Conservation (phyloP, 2,888 invertebrate genomes). For the Aleiodes testaceus region DNA sequence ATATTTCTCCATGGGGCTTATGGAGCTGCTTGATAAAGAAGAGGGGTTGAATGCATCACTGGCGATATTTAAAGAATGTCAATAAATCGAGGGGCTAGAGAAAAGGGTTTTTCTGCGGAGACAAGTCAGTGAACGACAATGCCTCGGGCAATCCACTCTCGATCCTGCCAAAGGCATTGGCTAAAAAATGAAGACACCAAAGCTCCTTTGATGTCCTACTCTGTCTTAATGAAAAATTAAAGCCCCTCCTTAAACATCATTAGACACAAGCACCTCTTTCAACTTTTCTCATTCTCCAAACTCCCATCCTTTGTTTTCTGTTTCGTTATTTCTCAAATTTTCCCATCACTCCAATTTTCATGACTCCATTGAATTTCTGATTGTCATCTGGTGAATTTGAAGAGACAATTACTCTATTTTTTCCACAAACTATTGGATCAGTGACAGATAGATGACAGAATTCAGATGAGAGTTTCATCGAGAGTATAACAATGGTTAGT, state of each 20-base stretch:
- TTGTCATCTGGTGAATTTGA: background rate
- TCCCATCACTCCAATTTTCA: background rate
- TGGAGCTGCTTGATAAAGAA: slow-evolving; percentile 32
- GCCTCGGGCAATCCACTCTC: slow-evolving; percentile 28
- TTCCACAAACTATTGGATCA: background rate
- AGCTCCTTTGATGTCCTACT: slow-evolving; percentile 67
- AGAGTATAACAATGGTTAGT: slow-evolving; percentile 28
- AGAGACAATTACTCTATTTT: background rate
- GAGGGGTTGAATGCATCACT: slow-evolving; percentile 46
- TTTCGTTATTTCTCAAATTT: background rate
- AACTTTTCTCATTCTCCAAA: slow-evolving; percentile 52
- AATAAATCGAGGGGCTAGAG: slow-evolving; percentile 61
- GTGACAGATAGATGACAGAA: slow-evolving; percentile 1
- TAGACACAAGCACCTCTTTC: slow-evolving; percentile 68
- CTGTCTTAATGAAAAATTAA: slow-evolving; percentile 73
- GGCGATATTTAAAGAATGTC: slow-evolving; percentile 70
- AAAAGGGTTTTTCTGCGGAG: slow-evolving; percentile 51
- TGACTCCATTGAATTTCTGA: background rate
- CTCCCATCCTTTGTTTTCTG: background rate
- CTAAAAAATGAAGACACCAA: slow-evolving; percentile 68
- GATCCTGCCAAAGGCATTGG: slow-evolving; percentile 58
- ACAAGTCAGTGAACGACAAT: slow-evolving; percentile 42
- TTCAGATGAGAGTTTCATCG: slow-evolving; percentile 26
- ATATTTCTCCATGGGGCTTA: slow-evolving; percentile 16
- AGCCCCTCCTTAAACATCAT: slow-evolving; percentile 72